phyloP scores from a whole-genome alignment of 2,113 vertebrate genomes.

The Notothenia coriiceps region DNA sequence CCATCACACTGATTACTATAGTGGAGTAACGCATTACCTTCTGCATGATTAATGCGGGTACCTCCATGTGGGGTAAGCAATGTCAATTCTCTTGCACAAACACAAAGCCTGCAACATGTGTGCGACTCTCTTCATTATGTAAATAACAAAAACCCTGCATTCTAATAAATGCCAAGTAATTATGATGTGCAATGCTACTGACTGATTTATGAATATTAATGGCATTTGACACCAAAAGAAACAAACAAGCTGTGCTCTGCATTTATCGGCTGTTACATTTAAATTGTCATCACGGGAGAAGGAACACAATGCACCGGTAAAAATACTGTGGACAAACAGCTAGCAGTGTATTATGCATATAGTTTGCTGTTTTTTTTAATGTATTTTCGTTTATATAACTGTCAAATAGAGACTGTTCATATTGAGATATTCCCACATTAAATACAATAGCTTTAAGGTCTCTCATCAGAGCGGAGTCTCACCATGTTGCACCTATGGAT shows the following conservation, averaged over 20 bases:
- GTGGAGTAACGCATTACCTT: background rate
- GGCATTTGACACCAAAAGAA: conserved; percentile 17
- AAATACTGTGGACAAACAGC: conserved; percentile 7
- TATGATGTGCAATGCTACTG: conserved; percentile 45
- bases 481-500: conserved; percentile 19
- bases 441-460: background rate
- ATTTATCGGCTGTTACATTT: conserved; percentile 42
- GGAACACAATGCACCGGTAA: background rate
- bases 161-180: conserved; percentile 58
- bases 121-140: conserved; percentile 17
- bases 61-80: background rate
- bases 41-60: background rate
- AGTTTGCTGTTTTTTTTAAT: background rate
- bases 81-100: background rate
- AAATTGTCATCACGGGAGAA: conserved; percentile 24
- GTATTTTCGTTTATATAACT: background rate
- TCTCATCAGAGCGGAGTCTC: background rate
- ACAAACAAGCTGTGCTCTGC: conserved; percentile 34
- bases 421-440: background rate
- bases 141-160: conserved; percentile 27
- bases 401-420: background rate
- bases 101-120: conserved; percentile 2
- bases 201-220: conserved; percentile 64
- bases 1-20: background rate
- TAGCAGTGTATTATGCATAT: background rate